Evolutionary conservation across 1,140 invertebrate species (phyloP).

Genomic region (Drosophila funebris): DNA sequence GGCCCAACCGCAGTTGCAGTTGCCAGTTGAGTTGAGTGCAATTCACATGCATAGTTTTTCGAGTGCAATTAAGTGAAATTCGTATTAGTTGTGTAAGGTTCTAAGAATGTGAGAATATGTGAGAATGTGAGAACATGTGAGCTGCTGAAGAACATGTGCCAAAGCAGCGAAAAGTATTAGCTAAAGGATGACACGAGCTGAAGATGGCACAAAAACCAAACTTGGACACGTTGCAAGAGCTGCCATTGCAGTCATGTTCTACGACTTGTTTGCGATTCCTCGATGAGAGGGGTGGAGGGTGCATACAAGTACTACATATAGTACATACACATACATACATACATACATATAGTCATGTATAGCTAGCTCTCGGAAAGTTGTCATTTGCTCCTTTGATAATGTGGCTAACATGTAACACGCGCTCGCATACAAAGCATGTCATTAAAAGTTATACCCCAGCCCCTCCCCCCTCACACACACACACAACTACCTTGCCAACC

Average conservation of each 20-base stretch:
- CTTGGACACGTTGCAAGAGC: slow-evolving; percentile 62
- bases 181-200: slow-evolving; percentile 52
- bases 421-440: slow-evolving; percentile 76
- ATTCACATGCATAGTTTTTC: slow-evolving; percentile 78
- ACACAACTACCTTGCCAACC: neutral
- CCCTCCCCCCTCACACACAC: neutral
- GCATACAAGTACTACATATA: neutral
- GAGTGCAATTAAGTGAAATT: slow-evolving; percentile 79
- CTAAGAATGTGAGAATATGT: neutral
- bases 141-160: slow-evolving; percentile 40
- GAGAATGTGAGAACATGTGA: neutral
- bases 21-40: slow-evolving; percentile 70
- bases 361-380: slow-evolving; percentile 47
- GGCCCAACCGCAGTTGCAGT: slow-evolving; percentile 45
- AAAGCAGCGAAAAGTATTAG: slow-evolving; percentile 59
- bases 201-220: slow-evolving; percentile 53
- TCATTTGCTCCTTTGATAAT: slow-evolving; percentile 68
- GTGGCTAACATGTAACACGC: slow-evolving; percentile 70
- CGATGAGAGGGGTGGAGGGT: neutral
- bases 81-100: slow-evolving; percentile 64
- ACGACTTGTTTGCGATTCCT: neutral
- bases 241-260: slow-evolving; percentile 8
- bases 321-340: neutral
- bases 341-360: neutral
- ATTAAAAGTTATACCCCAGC: slow-evolving; percentile 66